A percentile compares a stretch with the other conserved stretches of the same genome.
These are phyloP conservation scores for Drosophila mettleri DNA, from an alignment of 2,888 invertebrate genomes.

Conservation along the genomic window DNA sequence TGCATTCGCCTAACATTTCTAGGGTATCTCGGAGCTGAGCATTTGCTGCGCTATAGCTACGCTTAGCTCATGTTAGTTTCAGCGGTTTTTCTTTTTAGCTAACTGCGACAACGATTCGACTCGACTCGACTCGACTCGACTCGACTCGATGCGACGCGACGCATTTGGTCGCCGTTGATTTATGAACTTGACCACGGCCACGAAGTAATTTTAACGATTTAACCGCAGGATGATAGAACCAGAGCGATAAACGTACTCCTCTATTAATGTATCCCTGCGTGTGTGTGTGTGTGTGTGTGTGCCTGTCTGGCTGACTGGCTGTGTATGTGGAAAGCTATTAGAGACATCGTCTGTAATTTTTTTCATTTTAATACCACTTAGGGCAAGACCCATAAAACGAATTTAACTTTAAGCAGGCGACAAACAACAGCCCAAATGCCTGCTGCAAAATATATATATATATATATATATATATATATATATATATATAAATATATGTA, in stretches of 20 bases:
- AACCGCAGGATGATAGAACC: constrained; percentile 80
- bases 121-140: constrained; percentile 7
- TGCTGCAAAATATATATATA: constrained; percentile 2
- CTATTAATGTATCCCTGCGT: constrained; percentile 11
- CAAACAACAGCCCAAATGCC: constrained; percentile 28
- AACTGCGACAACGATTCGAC: constrained; percentile 49
- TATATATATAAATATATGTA: neutral
- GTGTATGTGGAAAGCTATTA: constrained; percentile 63
- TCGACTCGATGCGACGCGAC: constrained; percentile 25
- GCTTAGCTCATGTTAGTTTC: constrained; percentile 45
- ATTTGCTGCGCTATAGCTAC: constrained; percentile 11
- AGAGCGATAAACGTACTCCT: constrained; percentile 68
- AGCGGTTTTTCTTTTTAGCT: constrained; percentile 65
- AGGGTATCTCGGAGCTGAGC: constrained; percentile 34
- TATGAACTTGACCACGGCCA: constrained; percentile 81
- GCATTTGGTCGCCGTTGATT: constrained; percentile 68
- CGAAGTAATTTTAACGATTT: constrained; percentile 76
- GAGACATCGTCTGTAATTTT: constrained; percentile 59
- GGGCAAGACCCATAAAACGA: constrained; percentile 55
- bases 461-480: constrained; percentile 1
- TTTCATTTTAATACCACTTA: constrained; percentile 65
- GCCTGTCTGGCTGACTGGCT: constrained; percentile 25
- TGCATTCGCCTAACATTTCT: neutral
- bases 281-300: constrained; percentile 16
- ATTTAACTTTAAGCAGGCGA: constrained; percentile 54